These are phyloP conservation scores for Mythimna loreyi DNA, from an alignment of 2,888 invertebrate genomes.

Conservation along the genomic window DNA sequence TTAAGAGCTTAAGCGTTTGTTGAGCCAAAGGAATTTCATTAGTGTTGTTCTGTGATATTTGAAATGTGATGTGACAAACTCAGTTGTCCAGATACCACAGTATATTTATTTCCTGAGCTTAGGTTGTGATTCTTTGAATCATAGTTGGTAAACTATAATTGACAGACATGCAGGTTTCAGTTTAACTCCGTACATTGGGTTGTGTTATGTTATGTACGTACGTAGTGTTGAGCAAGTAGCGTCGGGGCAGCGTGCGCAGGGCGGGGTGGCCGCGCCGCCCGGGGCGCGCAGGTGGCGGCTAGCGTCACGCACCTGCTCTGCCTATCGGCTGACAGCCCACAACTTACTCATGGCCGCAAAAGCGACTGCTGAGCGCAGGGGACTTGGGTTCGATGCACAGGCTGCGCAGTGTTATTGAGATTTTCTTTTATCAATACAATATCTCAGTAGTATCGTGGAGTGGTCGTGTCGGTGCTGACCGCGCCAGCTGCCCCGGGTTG, in stretches of 20 bases:
- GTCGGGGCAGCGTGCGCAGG: conserved; percentile 10
- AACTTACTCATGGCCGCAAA: background rate
- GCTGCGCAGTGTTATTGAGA: background rate
- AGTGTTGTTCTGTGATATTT: conserved; percentile 2
- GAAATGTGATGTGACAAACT: background rate
- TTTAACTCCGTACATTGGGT: background rate
- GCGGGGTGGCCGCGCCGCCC: conserved; percentile 8
- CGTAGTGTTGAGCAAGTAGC: background rate
- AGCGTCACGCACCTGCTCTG: too few relatives aligned
- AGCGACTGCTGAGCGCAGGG: background rate
- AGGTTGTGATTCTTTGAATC: too few relatives aligned
- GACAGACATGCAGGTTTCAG: background rate
- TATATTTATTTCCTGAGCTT: background rate
- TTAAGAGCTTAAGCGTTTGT: background rate
- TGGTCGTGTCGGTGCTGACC: too few relatives aligned
- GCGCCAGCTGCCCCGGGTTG: too few relatives aligned
- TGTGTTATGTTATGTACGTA: conserved; percentile 1
- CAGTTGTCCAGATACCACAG: background rate
- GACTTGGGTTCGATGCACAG: background rate
- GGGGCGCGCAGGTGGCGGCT: background rate
- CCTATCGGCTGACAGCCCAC: background rate
- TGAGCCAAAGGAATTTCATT: conserved; percentile 6
- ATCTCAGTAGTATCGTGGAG: background rate
- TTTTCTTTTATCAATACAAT: background rate
- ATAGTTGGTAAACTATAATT: too few relatives aligned